Evolutionary conservation across 2,888 invertebrate genomes (phyloP), one percentile per base, ranked within the genome.

Genomic region (Acrobasis consociella): DNA sequence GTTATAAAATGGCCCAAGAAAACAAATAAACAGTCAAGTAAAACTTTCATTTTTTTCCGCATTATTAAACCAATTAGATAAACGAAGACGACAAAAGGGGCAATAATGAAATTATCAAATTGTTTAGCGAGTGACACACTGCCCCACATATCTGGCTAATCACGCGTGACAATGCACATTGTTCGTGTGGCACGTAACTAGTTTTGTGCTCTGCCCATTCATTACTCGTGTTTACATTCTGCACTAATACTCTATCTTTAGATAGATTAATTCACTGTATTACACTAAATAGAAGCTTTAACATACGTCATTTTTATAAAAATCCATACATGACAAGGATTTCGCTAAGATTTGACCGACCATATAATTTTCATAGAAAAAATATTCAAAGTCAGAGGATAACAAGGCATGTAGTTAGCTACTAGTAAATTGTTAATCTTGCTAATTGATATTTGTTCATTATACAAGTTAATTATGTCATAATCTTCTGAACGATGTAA

Each of bases 71-170:
- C 15, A 31, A 37, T 52, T 11, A 56, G 17, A 42, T 42, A 42
- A 56, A 17, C 10, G 0, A 42, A 56, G 39, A 46, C 42, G 22
- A 56, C 16, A 16, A 22, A 56, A 46, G 9, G 38, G 42, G 13
- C 16, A 52, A 17, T 51, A 51, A 51, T 39, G 15, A 46, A 46
- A 61, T 64, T 64, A 63, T 61, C 38, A 60, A 22, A 49, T 53
- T 52, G 58, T 67, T 50, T 72, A 66, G 70, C 64, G 66, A 73
- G 71, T 75, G 83, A 74, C 86, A 84, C 71, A 82, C 71, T 89
- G 81, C 84, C 89, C 88, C 72, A 89, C 78, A 87, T 89, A 81
- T 79, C 78, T 72, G 67, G 69, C 76, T 82, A 83, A 87, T 88
- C 84, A 83, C 80, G 86, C 87, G 82, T 82, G 83, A 84, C 86